Base-by-base conservation (phyloP, 2,113 vertebrate genomes). In the Oncorhynchus gorbuscha region DNA sequence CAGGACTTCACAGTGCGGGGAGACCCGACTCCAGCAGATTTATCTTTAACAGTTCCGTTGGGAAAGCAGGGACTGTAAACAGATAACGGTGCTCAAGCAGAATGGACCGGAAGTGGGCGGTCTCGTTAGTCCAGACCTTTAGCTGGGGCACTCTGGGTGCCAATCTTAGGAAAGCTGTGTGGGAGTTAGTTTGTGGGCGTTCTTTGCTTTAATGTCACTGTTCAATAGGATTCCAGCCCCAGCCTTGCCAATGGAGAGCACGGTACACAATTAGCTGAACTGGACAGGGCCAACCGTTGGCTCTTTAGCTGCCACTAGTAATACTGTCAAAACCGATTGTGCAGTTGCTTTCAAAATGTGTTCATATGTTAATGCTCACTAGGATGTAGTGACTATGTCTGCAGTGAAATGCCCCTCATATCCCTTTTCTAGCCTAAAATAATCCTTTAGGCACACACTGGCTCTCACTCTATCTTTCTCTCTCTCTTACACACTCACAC, bases 1-100 rank as follows among this genome's bases (percentile, higher is more conserved):
- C 67, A 82, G 76, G 83, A 87, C 76, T 84, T 87, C 39, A 1
- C 66, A 76, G 70, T 76, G 61, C 58, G 65, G 79, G 83, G 81
- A 82, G 75, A 58, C 28, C 77, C 75, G 82, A 86, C 73, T 76
- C 75, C 79, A 81, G 79, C 69, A 64, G 84, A 89, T 86, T 89
- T 78, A 67, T 87, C 86, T 84, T 84, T 71, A 83, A 88, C 80
- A 70, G 81, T 84, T 84, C 85, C 74, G 45, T 80, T 86, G 87
- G 87, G 88, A 91, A 86, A 87, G 79, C 76, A 35, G 76, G 78
- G 84, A 86, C 83, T 90, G 85, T 91, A 91, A 92, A 92, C 84
- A 90, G 89, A 91, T 89, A 90, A 90, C 69, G 73, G 76, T 72
- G 71, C 85, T 89, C 80, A 81, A 88, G 85, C 86, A 89, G 87